Percentiles rank a stretch among this genome's conserved stretches.
These are phyloP conservation scores for Cyprinodon diabolis DNA, from an alignment of 2,797 vertebrate genomes.

Conservation along the genomic window DNA sequence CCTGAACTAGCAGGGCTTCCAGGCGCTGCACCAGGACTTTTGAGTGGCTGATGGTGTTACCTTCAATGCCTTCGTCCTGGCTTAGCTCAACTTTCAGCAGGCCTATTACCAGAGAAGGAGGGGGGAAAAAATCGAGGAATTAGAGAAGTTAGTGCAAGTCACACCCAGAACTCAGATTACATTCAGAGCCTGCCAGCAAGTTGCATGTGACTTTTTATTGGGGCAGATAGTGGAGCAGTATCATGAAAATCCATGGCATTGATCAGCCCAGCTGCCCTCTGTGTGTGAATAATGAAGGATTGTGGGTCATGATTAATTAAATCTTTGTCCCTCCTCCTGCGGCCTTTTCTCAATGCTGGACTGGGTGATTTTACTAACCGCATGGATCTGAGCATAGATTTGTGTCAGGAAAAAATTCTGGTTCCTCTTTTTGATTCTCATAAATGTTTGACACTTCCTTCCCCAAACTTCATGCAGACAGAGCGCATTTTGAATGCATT, in stretches of 20 bases:
- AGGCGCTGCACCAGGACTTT: slow-evolving; percentile 85
- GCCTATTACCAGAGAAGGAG: slow-evolving; percentile 35
- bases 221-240: slow-evolving; percentile 22
- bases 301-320: slow-evolving; percentile 76
- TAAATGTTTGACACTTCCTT: slow-evolving; percentile 41
- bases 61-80: slow-evolving; percentile 49
- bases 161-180: not conserved
- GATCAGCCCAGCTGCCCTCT: slow-evolving; percentile 52
- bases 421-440: slow-evolving; percentile 59
- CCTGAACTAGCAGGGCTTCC: slow-evolving; percentile 85
- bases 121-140: not conserved
- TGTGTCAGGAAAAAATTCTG: not conserved
- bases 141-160: not conserved
- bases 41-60: slow-evolving; percentile 88
- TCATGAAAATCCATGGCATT: slow-evolving; percentile 51
- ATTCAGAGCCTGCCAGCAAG: not conserved
- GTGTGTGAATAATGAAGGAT: slow-evolving; percentile 50
- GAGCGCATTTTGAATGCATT: slow-evolving; percentile 2
- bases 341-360: slow-evolving; percentile 2
- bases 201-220: slow-evolving; percentile 8
- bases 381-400: slow-evolving; percentile 2
- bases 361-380: slow-evolving; percentile 3
- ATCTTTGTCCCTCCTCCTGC: slow-evolving; percentile 34
- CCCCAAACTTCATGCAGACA: slow-evolving; percentile 7
- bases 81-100: slow-evolving; percentile 76